Conservation (phyloP, 2,797 vertebrate genomes). For the Anisognathus igniventris region DNA sequence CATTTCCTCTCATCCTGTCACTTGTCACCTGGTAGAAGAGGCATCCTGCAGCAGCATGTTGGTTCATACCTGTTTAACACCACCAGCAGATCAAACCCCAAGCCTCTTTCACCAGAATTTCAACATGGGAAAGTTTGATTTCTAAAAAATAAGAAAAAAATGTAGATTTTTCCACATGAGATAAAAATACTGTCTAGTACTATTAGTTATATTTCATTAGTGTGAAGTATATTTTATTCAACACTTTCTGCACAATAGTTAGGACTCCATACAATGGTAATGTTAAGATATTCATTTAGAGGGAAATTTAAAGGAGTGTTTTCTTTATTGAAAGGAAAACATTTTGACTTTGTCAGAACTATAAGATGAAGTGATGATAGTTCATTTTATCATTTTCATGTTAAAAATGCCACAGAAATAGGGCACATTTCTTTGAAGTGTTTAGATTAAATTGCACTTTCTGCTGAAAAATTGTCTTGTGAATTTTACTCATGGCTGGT, state of each 20-base stretch:
- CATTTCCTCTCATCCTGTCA: background rate
- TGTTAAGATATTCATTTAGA: background rate
- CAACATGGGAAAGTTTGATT: background rate
- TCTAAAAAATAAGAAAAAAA: background rate
- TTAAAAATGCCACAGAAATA: background rate
- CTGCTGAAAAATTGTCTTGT: background rate
- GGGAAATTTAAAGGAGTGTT: background rate
- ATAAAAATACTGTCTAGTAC: background rate
- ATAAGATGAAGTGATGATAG: background rate
- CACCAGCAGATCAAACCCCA: background rate
- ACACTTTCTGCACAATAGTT: background rate
- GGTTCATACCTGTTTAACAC: background rate
- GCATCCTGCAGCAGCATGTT: background rate
- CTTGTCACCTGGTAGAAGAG: background rate
- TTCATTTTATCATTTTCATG: conserved; percentile 26
- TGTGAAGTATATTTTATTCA: background rate
- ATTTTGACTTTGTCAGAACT: conserved; percentile 18
- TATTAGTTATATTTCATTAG: background rate
- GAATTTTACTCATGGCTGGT: background rate
- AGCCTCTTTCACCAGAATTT: background rate
- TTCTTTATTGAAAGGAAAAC: background rate
- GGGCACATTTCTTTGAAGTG: background rate
- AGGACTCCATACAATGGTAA: background rate
- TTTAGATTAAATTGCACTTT: conserved; percentile 15
- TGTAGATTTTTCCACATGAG: background rate